Evolutionary conservation across 1,140 invertebrate genomes (phyloP).

Genomic region (Amphibalanus amphitrite): DNA sequence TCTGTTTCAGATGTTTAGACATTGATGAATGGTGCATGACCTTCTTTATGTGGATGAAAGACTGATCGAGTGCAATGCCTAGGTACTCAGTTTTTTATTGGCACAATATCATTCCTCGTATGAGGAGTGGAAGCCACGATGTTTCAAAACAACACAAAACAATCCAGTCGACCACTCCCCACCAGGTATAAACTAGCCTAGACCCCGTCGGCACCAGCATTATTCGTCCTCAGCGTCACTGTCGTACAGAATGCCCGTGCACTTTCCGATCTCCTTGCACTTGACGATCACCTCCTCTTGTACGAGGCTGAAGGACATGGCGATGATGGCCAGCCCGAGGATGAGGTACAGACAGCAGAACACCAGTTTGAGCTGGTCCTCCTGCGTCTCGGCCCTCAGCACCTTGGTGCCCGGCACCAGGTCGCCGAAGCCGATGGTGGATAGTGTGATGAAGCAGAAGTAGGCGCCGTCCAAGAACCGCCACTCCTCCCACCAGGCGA

Average conservation of each 20-base stretch:
- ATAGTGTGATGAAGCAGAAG: slow-evolving; percentile 72
- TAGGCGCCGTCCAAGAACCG: slow-evolving; percentile 64
- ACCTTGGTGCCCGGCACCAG: slow-evolving; percentile 45
- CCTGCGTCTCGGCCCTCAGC: slow-evolving; percentile 33
- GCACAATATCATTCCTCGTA: too few species aligned
- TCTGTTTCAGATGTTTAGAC: too few species aligned
- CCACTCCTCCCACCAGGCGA: slow-evolving; percentile 18
- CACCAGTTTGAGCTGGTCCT: slow-evolving; percentile 47
- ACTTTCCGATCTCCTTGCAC: slow-evolving; percentile 45
- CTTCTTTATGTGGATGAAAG: too few species aligned
- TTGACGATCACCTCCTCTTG: slow-evolving; percentile 70
- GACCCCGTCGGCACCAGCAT: background rate
- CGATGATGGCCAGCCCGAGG: slow-evolving; percentile 69
- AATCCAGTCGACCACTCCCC: too few species aligned
- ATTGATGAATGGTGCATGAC: too few species aligned
- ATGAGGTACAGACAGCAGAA: slow-evolving; percentile 70
- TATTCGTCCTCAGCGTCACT: background rate
- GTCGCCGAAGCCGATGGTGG: slow-evolving; percentile 72
- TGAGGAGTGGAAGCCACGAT: too few species aligned
- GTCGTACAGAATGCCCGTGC: slow-evolving; percentile 31
- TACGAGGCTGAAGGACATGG: slow-evolving; percentile 81
- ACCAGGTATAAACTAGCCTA: background rate
- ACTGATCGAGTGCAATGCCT: too few species aligned
- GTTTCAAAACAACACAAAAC: too few species aligned
- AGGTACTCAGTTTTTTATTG: too few species aligned